Conservation (phyloP, 2,113 vertebrate species). For the Alligator mississippiensis region DNA sequence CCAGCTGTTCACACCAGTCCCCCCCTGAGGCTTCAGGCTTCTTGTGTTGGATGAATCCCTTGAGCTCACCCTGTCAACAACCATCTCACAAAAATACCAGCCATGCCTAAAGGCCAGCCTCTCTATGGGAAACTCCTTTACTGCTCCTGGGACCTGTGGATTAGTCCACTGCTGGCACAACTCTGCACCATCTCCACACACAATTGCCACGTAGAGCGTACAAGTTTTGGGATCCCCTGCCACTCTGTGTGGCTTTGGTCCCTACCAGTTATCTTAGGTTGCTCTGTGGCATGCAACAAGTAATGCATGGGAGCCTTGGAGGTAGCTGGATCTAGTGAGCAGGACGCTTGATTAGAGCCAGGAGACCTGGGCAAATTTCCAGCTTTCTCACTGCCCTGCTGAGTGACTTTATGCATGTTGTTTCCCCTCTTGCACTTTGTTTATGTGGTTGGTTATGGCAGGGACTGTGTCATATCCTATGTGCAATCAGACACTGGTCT, state of each 20-base stretch:
- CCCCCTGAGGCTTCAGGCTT: not conserved
- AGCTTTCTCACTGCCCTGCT: not conserved
- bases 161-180: not conserved
- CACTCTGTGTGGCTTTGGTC: not conserved
- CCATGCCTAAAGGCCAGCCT: not conserved
- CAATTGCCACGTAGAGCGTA: not conserved
- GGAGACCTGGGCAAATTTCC: not conserved
- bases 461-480: not conserved
- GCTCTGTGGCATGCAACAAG: not conserved
- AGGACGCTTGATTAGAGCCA: not conserved
- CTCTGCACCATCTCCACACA: not conserved
- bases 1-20: not conserved
- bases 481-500: not conserved
- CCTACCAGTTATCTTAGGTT: not conserved
- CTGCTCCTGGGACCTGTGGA: not conserved
- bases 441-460: not conserved
- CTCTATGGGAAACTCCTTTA: not conserved
- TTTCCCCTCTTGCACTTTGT: not conserved
- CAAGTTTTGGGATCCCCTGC: not conserved
- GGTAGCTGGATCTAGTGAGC: not conserved
- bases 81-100: conserved; percentile 21
- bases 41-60: not conserved
- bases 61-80: conserved; percentile 1
- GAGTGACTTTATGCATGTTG: not conserved
- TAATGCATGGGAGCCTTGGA: not conserved